Conservation (phyloP, 1,140 invertebrate species). For the Ruditapes philippinarum region DNA sequence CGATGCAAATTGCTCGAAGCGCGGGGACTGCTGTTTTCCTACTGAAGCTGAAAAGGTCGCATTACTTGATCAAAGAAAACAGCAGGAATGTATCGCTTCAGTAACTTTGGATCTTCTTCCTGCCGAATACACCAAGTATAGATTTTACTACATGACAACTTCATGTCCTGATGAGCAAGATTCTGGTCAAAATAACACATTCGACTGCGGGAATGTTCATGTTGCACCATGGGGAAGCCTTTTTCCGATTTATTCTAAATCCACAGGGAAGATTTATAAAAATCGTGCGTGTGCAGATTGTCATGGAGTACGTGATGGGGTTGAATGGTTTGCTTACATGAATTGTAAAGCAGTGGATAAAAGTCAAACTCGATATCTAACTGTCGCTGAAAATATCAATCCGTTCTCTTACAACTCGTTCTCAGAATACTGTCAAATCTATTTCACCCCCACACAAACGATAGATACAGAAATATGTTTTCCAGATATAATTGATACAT, state of each 20-base stretch:
- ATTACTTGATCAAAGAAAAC: neutral
- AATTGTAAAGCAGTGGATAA: neutral
- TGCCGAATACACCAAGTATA: neutral
- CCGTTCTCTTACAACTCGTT: neutral
- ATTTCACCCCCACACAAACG: neutral
- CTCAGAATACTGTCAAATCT: neutral
- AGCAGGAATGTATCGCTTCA: neutral
- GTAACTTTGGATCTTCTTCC: neutral
- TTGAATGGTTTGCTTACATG: neutral
- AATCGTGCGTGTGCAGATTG: neutral
- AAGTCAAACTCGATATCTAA: neutral
- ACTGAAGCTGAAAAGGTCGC: neutral
- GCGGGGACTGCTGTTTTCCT: conserved; percentile 7
- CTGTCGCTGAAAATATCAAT: neutral
- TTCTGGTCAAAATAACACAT: neutral
- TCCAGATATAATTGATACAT: neutral
- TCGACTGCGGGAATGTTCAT: neutral
- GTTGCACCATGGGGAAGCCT: conserved; percentile 34
- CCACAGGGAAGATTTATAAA: conserved; percentile 4
- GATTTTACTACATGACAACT: neutral
- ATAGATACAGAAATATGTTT: neutral
- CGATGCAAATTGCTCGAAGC: neutral
- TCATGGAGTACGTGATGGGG: neutral
- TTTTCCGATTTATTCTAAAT: neutral
- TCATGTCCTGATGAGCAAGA: neutral